phyloP scores from a whole-genome alignment of 2,113 vertebrate genomes.

The Typhlomys cinereus region DNA sequence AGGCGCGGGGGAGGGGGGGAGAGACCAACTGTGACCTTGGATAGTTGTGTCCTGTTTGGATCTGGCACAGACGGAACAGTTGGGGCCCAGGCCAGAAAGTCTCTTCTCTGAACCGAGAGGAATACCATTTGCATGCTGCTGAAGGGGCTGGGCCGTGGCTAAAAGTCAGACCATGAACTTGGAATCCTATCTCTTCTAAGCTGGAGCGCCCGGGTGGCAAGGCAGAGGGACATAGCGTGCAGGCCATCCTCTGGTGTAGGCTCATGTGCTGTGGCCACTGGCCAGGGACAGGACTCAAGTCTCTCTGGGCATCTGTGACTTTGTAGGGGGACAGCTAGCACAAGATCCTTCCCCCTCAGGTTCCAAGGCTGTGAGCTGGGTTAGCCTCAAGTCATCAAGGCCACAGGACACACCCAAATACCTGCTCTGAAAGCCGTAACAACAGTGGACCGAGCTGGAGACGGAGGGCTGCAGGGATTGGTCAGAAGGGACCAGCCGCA shows the following conservation, averaged over 20 bases:
- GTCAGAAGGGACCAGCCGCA: background rate
- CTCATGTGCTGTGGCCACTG: accelerated
- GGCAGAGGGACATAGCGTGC: background rate
- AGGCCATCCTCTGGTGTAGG: background rate
- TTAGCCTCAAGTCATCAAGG: background rate
- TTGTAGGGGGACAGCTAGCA: background rate
- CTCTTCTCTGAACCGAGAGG: conserved; percentile 18
- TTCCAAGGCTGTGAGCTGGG: background rate
- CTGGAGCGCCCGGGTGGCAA: background rate
- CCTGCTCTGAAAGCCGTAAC: background rate
- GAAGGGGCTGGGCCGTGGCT: no score
- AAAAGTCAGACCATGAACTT: background rate
- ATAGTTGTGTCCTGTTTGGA: conserved; percentile 42
- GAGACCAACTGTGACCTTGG: conserved; percentile 61
- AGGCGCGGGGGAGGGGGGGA: background rate
- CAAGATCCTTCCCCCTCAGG: background rate
- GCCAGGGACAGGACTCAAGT: background rate
- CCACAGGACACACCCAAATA: background rate
- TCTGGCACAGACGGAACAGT: background rate
- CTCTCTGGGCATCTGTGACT: background rate
- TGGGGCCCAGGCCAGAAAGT: background rate
- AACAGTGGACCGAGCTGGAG: background rate
- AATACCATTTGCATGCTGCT: conserved; percentile 36
- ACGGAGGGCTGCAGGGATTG: background rate
- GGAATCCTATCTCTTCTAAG: background rate